Base-by-base conservation (phyloP, 2,113 vertebrate genomes). In the Corythaixoides concolor region DNA sequence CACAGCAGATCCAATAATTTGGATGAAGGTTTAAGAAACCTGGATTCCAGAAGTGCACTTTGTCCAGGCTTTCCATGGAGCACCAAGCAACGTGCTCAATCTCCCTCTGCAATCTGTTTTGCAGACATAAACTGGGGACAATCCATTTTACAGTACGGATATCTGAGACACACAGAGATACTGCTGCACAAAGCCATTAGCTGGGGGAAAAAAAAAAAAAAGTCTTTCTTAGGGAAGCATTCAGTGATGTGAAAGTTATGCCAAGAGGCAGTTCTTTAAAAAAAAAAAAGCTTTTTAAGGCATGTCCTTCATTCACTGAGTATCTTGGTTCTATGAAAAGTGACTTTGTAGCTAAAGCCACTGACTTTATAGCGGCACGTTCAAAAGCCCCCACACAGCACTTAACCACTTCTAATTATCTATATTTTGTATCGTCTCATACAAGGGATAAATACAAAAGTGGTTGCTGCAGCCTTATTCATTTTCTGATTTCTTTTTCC, bases 61-160 rank as follows among this genome's bases (percentile, higher is more conserved):
- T 62, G 16, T 59, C 67, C 16, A 49, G 24, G 11, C 32, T 83
- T 88, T 67, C 58, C 39, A 27, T 8, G 14, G 52, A 70, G 68
- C 64, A 93, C 14, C 12, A 28, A 47, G 45, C 58, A 79, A 76
- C 5, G 3, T 20, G 26, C 35, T 68, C 43, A 20, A 3, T 75
- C 74, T 67, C 26, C 12, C 37, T 75, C 37, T 75, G 62, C 26
- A 22, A 22, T 30, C 39, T 32, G 7, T 89, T 79, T 83, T 33
- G 11, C 0, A 1, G 16, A 15, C 27, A n/a, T 56, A 76, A 79
- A 59, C 28, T 78, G 0, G 5, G 41, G n/a, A 15, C 49, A 73
- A 59, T 32, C 15, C 27, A 35, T 59, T 91, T 88, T 77, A 15
- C 8, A 39, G 33, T 50, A 37, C 60, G 64, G 27, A 26, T 55